A percentile compares a stretch with the other conserved stretches of the same genome.
phyloP scores from a whole-genome alignment of 2,797 vertebrate genomes.

The Leptoclinus maculatus region DNA sequence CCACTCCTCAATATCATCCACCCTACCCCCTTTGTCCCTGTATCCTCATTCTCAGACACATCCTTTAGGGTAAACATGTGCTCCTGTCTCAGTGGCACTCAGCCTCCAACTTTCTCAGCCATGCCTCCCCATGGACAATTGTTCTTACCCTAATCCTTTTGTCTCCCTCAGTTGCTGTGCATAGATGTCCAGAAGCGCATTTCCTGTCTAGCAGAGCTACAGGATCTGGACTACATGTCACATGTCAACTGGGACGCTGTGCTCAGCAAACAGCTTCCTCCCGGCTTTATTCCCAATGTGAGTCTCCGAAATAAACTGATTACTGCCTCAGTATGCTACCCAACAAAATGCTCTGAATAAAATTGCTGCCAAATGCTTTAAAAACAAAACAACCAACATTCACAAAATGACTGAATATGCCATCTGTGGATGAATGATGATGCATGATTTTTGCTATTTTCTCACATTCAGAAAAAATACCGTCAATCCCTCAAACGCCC shows the following conservation, averaged over 20 bases:
- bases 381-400: background rate
- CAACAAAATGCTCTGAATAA: slow-evolving; percentile 24
- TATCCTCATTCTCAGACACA: slow-evolving; percentile 56
- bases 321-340: background rate
- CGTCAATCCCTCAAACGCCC: background rate
- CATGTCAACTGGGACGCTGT: slow-evolving; percentile 94
- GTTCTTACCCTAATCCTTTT: slow-evolving; percentile 45
- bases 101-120: slow-evolving; percentile 31
- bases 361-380: background rate
- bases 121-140: slow-evolving; percentile 13
- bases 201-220: slow-evolving; percentile 90
- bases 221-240: slow-evolving; percentile 88
- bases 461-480: background rate
- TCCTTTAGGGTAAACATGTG: slow-evolving; percentile 46
- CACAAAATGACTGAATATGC: background rate
- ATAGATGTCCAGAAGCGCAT: slow-evolving; percentile 90
- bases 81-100: slow-evolving; percentile 34
- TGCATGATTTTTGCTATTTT: background rate
- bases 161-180: slow-evolving; percentile 87
- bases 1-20: background rate
- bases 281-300: slow-evolving; percentile 94
- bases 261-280: slow-evolving; percentile 89
- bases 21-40: background rate
- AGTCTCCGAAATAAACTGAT: slow-evolving; percentile 67
- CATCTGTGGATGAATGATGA: background rate